Conservation (phyloP, 2,888 invertebrate genomes). For the Odontomyia ornata region DNA sequence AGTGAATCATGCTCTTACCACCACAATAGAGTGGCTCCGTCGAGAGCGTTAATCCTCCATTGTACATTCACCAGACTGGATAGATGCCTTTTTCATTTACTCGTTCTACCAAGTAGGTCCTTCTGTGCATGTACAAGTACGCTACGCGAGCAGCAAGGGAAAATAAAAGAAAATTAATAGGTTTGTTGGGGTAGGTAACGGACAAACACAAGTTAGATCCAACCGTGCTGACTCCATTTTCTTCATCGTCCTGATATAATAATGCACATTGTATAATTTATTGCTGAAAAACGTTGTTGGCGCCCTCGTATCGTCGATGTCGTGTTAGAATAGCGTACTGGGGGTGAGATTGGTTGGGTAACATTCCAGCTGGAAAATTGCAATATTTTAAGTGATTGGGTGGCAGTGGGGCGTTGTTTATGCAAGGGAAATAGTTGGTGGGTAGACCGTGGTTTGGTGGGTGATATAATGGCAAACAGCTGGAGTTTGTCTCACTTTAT, state of each 20-base stretch:
- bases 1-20: not conserved
- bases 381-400: conserved; percentile 16
- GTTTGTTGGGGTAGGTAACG: conserved; percentile 19
- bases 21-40: not conserved
- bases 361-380: conserved; percentile 35
- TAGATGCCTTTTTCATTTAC: not conserved
- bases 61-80: not conserved
- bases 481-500: not conserved
- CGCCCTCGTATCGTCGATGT: not conserved
- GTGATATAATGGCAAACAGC: not conserved
- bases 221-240: not conserved
- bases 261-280: conserved; percentile 8
- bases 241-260: not conserved
- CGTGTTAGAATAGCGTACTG: not conserved
- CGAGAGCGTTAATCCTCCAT: not conserved
- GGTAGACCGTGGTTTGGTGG: not conserved
- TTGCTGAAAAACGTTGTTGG: conserved; percentile 5
- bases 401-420: not conserved
- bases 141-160: not conserved
- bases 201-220: not conserved
- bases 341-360: not conserved
- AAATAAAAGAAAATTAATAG: not conserved
- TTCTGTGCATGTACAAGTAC: not conserved
- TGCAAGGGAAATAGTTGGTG: not conserved
- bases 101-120: no score